Evolutionary conservation across 2,113 vertebrate species (phyloP).

Genomic region (Poeciliopsis prolifica): DNA sequence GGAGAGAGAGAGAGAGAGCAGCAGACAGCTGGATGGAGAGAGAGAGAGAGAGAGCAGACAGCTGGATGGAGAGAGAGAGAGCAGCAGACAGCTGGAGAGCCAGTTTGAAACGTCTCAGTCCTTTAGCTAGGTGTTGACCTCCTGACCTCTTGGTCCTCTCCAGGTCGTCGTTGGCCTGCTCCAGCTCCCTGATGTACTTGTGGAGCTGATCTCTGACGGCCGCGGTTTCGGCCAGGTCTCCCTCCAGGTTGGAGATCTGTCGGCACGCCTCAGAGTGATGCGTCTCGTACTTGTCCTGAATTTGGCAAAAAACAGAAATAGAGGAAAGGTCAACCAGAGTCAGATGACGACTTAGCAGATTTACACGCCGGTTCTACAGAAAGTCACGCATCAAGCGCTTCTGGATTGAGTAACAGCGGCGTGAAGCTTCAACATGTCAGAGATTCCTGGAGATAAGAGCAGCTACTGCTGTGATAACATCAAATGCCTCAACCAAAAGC

Average conservation of each 20-base stretch:
- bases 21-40: too few relatives aligned
- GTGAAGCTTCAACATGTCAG: neutral
- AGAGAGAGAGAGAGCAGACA: too few relatives aligned
- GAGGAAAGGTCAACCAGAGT: neutral
- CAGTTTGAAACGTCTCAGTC: too few relatives aligned
- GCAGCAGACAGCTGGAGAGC: too few relatives aligned
- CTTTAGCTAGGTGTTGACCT: too few relatives aligned
- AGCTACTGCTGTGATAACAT: neutral
- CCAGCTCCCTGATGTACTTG: conserved; percentile 93
- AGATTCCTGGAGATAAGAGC: accelerated
- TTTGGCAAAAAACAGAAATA: neutral
- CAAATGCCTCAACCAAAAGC: neutral
- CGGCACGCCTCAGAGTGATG: conserved; percentile 88
- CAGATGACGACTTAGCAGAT: neutral
- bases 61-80: too few relatives aligned
- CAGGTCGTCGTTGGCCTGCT: conserved; percentile 95
- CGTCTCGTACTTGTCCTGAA: conserved; percentile 88
- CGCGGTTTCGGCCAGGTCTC: conserved; percentile 88
- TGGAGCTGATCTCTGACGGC: conserved; percentile 91
- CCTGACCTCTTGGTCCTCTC: conserved; percentile 92
- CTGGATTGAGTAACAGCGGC: neutral
- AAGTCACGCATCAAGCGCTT: neutral
- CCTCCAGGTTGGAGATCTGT: conserved; percentile 89
- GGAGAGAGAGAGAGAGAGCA: too few relatives aligned
- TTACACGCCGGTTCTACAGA: neutral